Evolutionary conservation across 2,797 vertebrate genomes (phyloP), one percentile per base, ranked within the genome.

Genomic region (Nasua narica): DNA sequence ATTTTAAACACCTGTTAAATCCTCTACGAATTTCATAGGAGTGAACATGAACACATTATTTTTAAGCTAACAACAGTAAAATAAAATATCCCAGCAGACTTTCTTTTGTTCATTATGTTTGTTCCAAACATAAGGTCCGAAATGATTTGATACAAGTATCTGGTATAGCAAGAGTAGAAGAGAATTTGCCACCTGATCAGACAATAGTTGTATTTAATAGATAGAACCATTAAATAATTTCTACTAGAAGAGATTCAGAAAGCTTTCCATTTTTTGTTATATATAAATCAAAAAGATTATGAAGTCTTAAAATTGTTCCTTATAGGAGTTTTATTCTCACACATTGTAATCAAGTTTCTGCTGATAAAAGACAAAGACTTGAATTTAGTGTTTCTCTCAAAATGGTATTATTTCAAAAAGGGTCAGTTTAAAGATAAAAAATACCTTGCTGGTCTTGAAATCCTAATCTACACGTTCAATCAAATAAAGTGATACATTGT

Each of bases 1-100:
- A 90, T 89, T 96, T 95, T 95, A 97, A 97, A 96, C 84, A 96
- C 89, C 78, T 94, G 40, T 67, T 96, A 95, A 95, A 87, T 86
- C 25, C 43, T 82, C 78, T 93, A 79, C 32, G 52, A 94, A 65
- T n/a, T 89, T 96, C 72, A 93, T 72, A 90, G 77, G 70, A 87
- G 15, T 86, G 83, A 96, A 95, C 48, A 94, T 40, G 89, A 97
- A 90, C 69, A 94, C 88, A 83, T 91, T 90, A 90, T 54, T 97
- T 95, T 79, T 96, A 86, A 93, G 32, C 78, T 95, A 88, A 54
- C 81, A 95, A 89, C 25, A 94, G 56, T 92, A 95, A 96, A 97
- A 76, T 46, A 95, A 92, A 97, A 82, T 37, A 87, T 82, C 37
- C 19, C 83, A 60, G 27, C 78, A 93, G 48, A 56, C 56, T 70